Base-by-base conservation (phyloP, 2,113 vertebrate genomes). In the Mohoua ochrocephala region DNA sequence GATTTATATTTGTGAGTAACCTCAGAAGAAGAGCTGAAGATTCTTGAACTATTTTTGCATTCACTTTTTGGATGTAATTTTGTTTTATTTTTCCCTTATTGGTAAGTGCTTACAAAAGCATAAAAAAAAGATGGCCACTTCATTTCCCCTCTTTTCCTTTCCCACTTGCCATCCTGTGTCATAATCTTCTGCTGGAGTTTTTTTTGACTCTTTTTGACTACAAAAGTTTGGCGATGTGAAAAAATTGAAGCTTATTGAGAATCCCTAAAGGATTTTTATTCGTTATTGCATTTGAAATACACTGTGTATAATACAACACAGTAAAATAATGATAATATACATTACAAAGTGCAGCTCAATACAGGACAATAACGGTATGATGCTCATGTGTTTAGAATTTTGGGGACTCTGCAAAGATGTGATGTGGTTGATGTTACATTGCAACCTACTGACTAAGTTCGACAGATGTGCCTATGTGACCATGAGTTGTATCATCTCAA, bases 161-260 rank as follows among this genome's bases (percentile, higher is more conserved):
- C 20, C 7, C 22, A 6, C 28, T 28, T 87, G 20, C 22, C 8
- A 45, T 61, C 31, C 37, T 41, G 1, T 54, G 44, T 59, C 47
- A 31, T n/a, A 54, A 64, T 86, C 47, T 84, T 74, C 54, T 84
- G 7, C 50, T 74, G 78, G 54, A 53, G 8, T 61, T 81, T 11
- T 16, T 57, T 59, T 59, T 33, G 52, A 2, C 10, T 84, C 10
- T 21, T 70, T 61, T 68, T 76, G 26, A 22, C 42, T 50, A 14
- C 41, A 39, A 35, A 79, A 67, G 4, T 68, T 61, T 73, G 28
- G 4, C 0, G 0, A 18, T 64, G 12, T 69, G 50, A 50, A 69
- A 81, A 84, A 71, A n/a, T 9, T 12, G 16, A 84, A 27, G 6
- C 42, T 70, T 56, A n/a, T 4, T 75, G 68, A 45, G 28, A 63